phyloP scores from a whole-genome alignment of 2,888 invertebrate species.

The Eupithecia subfuscata region DNA sequence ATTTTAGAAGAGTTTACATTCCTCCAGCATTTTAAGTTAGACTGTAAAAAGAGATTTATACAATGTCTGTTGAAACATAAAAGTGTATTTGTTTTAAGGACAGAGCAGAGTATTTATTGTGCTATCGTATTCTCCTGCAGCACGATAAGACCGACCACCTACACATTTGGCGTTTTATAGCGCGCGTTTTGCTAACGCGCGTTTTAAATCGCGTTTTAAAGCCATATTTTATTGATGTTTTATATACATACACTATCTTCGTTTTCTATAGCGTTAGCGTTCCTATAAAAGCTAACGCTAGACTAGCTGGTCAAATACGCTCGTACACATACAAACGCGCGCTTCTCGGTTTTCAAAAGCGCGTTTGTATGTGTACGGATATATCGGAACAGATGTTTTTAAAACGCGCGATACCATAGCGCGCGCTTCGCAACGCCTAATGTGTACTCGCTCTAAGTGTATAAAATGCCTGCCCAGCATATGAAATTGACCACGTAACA shows the following conservation, averaged over 20 bases:
- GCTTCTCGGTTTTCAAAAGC: not conserved
- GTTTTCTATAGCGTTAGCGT: too few species aligned
- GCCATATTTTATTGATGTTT: too few species aligned
- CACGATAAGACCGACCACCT: not conserved
- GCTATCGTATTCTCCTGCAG: slow-evolving; percentile 38
- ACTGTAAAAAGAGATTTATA: not conserved
- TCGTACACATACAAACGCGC: too few species aligned
- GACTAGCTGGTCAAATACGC: too few species aligned
- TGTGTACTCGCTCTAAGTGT: slow-evolving; percentile 1
- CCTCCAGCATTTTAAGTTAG: too few species aligned
- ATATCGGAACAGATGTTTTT: too few species aligned
- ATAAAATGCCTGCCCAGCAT: slow-evolving; percentile 40
- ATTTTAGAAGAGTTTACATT: not conserved
- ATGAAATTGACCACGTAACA: slow-evolving; percentile 39
- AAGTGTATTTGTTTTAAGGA: not conserved
- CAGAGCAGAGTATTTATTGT: slow-evolving; percentile 28
- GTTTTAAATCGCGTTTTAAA: too few species aligned
- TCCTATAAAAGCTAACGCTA: too few species aligned
- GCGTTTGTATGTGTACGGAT: not conserved
- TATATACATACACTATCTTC: too few species aligned
- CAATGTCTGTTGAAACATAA: not conserved
- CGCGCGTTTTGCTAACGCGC: too few species aligned
- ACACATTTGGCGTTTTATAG: not conserved
- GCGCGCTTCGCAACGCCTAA: not conserved
- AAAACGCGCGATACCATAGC: not conserved